phyloP scores from a whole-genome alignment of 2,888 invertebrate genomes.

The Philereme vetulata region DNA sequence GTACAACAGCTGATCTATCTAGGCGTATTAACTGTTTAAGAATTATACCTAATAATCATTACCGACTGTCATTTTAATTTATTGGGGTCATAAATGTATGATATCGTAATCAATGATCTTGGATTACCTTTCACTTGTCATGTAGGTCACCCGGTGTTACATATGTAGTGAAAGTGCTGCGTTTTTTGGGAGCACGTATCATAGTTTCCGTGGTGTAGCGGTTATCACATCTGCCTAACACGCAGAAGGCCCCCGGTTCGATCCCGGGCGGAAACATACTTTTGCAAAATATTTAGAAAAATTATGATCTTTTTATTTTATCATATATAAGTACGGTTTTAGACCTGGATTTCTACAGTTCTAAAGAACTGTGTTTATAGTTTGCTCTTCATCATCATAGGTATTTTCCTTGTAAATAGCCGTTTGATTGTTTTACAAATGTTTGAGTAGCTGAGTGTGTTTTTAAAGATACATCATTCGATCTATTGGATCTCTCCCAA shows the following conservation, averaged over 20 bases:
- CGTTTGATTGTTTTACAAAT: too few relatives aligned
- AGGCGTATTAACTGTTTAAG: too few relatives aligned
- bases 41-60: too few relatives aligned
- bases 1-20: too few relatives aligned
- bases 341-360: too few relatives aligned
- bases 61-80: not conserved
- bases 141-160: slow-evolving; percentile 5
- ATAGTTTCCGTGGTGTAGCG: slow-evolving; percentile 93
- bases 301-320: not conserved
- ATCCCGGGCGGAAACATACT: slow-evolving; percentile 91
- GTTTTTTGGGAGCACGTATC: not conserved
- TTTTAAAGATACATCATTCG: too few relatives aligned
- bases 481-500: slow-evolving; percentile 39
- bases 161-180: slow-evolving; percentile 3
- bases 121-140: slow-evolving; percentile 17
- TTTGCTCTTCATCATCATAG: too few relatives aligned
- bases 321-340: not conserved
- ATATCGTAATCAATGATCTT: slow-evolving; percentile 5
- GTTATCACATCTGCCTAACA: slow-evolving; percentile 96
- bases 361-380: too few relatives aligned
- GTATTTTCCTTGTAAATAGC: too few relatives aligned
- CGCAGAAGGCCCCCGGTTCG: slow-evolving; percentile 96
- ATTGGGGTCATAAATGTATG: slow-evolving; percentile 10
- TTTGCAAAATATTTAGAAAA: slow-evolving; percentile 21
- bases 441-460: too few relatives aligned